Conservation (phyloP, 1,140 invertebrate genomes). For the Gonioctena quinquepunctata region DNA sequence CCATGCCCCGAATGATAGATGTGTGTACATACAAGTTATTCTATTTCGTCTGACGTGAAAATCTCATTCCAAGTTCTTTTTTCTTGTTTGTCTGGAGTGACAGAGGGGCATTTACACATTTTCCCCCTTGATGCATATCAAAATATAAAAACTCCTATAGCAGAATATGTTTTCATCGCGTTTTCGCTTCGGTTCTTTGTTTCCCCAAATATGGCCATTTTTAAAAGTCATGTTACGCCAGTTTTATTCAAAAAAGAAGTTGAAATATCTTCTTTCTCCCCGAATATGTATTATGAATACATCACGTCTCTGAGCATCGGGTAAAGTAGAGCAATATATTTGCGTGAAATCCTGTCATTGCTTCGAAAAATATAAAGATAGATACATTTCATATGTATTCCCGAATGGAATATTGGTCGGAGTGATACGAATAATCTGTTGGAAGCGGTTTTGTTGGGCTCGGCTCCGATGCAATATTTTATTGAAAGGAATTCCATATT, state of each 20-base stretch:
- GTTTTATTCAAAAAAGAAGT: conserved; percentile 1
- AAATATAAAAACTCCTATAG: conserved; percentile 3
- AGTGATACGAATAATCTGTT: neutral
- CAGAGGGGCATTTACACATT: conserved; percentile 5
- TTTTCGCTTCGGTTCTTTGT: conserved; percentile 15
- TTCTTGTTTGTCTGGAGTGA: neutral
- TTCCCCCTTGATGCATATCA: conserved; percentile 4
- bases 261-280: conserved; percentile 2
- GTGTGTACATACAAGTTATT: neutral
- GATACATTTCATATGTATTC: neutral
- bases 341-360: conserved; percentile 5
- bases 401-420: neutral
- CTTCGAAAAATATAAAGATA: neutral
- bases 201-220: conserved; percentile 4
- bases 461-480: neutral
- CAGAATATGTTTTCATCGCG: conserved; percentile 8
- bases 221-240: conserved; percentile 12
- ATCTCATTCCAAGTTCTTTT: conserved; percentile 3
- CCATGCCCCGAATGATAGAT: neutral
- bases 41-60: neutral
- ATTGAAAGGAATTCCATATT: neutral
- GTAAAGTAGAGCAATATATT: neutral
- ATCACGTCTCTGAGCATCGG: conserved; percentile 2
- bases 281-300: conserved; percentile 7
- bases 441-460: neutral